Evolutionary conservation across 2,888 invertebrate genomes (phyloP).

Genomic region (Helicoverpa assulta): DNA sequence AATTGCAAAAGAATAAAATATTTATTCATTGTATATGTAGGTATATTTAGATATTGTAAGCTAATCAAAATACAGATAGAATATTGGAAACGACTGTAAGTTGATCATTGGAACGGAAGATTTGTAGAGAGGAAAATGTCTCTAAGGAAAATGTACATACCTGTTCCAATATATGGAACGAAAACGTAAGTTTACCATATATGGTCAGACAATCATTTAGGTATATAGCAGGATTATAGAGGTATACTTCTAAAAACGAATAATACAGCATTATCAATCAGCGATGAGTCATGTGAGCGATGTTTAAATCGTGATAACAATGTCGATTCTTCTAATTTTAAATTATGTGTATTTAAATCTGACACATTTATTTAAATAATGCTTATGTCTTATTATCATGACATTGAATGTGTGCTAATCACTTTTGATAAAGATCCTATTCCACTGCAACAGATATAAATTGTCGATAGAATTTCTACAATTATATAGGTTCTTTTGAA

Average conservation of each 20-base stretch:
- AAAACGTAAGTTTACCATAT: conserved; percentile 11
- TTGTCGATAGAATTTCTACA: no score
- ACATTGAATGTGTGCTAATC: no score
- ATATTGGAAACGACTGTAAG: conserved; percentile 5
- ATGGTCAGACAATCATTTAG: not conserved
- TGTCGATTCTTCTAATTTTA: not conserved
- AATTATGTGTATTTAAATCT: not conserved
- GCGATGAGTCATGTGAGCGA: not conserved
- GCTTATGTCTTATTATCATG: no score
- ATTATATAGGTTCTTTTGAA: no score
- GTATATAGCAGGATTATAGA: not conserved
- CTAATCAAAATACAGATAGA: no score
- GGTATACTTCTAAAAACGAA: no score
- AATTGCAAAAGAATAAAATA: no score
- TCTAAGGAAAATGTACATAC: conserved; percentile 15
- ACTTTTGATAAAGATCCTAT: not conserved
- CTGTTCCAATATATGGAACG: conserved; percentile 1
- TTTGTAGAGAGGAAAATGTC: conserved; percentile 28
- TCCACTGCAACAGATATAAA: not conserved
- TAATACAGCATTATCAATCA: not conserved
- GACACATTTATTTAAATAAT: no score
- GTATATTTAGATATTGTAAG: no score
- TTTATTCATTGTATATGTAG: no score
- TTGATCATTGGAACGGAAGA: conserved; percentile 31
- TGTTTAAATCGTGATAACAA: not conserved